phyloP scores from a whole-genome alignment of 2,797 vertebrate species.

The Notolabrus celidotus region DNA sequence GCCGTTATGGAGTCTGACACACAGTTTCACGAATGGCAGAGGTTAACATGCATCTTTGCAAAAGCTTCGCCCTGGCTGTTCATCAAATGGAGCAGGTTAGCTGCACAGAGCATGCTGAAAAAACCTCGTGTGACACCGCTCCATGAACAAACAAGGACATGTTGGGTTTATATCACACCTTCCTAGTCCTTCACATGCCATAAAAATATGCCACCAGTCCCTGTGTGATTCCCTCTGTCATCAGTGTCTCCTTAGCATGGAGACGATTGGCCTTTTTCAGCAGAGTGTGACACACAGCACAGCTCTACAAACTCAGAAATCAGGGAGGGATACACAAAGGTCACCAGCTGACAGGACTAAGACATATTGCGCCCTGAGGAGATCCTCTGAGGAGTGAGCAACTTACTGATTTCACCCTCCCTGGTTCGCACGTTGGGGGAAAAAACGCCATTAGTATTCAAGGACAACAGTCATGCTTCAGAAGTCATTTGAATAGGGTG shows the following conservation, averaged over 20 bases:
- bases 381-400: slow-evolving; percentile 72
- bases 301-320: slow-evolving; percentile 74
- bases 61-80: slow-evolving; percentile 40
- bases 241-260: slow-evolving; percentile 66
- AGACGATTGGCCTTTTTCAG: slow-evolving; percentile 70
- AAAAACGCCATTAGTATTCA: slow-evolving; percentile 70
- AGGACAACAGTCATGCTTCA: slow-evolving; percentile 69
- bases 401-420: slow-evolving; percentile 69
- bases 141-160: slow-evolving; percentile 41
- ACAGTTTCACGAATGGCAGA: slow-evolving; percentile 52
- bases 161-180: slow-evolving; percentile 28
- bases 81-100: slow-evolving; percentile 47
- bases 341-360: slow-evolving; percentile 78
- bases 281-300: slow-evolving; percentile 58
- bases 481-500: slow-evolving; percentile 61
- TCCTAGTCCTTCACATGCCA: slow-evolving; percentile 25
- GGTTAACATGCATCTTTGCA: slow-evolving; percentile 69
- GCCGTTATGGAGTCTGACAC: slow-evolving; percentile 55
- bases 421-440: slow-evolving; percentile 29
- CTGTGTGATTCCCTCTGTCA: slow-evolving; percentile 54
- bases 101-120: slow-evolving; percentile 10
- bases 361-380: slow-evolving; percentile 77
- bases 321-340: slow-evolving; percentile 78
- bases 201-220: slow-evolving; percentile 41
- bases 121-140: slow-evolving; percentile 20